Evolutionary conservation across 2,113 vertebrate genomes (phyloP), one percentile per base, ranked within the genome.

Genomic region (Tyrannus savana): DNA sequence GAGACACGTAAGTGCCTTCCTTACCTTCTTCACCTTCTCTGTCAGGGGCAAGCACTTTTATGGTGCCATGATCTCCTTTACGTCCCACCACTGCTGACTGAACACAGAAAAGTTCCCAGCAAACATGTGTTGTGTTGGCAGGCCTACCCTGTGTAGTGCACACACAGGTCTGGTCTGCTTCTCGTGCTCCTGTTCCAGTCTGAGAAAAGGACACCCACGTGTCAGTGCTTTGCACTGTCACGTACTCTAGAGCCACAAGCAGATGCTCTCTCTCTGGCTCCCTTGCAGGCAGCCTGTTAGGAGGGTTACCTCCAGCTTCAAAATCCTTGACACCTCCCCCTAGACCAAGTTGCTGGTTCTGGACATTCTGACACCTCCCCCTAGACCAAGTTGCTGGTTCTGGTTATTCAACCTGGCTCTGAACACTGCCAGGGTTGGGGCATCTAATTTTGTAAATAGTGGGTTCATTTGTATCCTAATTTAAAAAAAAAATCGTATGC

Each of bases 1-100:
- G 98, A 94, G 99, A 99, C 52, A 98, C 98, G 99, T 99, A 98
- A 99, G 99, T 99, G 46, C 84, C 55, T 79, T 23, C 39, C 19
- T 31, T 10, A 41, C 39, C 25, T 39, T 14, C 55, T 37, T 19
- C 17, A 19, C 37, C 37, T 62, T 19, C 35, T 31, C 44, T 44
- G 8, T 16, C 37, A 22, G 74, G 24, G 16, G 37, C 69, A 56
- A 39, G 15, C 19, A 23, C 2, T 1, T 30, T n/a, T 49, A n/a
- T 52, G n/a, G 62, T 53, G 75, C 8, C 28, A 3, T 14, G 2
- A 19, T 42, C 46, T 93, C 52, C 59, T 73, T 18, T 11, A 6
- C 31, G 66, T 11, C 67, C 17, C 7, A 7, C 35, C 56, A 19
- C 52, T 62, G 30, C 37, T 0, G 0, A 19, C 46, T 66, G 42